Conservation (phyloP, 2,113 vertebrate genomes). For the Sula dactylatra region DNA sequence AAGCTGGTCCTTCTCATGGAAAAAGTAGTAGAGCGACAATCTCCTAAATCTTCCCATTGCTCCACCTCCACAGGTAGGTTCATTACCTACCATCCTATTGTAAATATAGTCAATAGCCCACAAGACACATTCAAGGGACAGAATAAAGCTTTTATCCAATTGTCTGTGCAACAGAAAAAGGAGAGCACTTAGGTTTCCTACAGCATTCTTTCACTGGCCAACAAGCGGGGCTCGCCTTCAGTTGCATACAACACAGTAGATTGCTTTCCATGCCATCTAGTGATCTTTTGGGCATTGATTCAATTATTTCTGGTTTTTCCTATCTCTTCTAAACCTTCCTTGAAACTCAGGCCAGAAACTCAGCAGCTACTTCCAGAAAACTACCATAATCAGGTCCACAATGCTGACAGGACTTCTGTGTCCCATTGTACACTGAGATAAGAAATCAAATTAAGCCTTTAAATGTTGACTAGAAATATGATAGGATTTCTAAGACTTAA, state of each 20-base stretch:
- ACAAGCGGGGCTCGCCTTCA: neutral
- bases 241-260: rapidly evolving
- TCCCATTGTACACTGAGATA: neutral
- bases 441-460: neutral
- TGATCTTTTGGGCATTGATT: neutral
- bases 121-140: neutral
- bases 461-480: neutral
- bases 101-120: neutral
- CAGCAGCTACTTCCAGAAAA: neutral
- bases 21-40: neutral
- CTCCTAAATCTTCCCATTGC: neutral
- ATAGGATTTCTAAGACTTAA: neutral
- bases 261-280: neutral
- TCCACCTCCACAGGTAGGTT: neutral
- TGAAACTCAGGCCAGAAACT: neutral
- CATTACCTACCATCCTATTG: neutral
- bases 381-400: neutral
- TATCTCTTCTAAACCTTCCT: neutral
- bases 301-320: neutral
- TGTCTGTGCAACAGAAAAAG: neutral
- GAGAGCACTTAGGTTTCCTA: neutral
- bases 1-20: neutral
- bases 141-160: neutral
- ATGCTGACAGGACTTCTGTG: neutral
- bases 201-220: neutral